Conservation (phyloP, 2,888 invertebrate species). For the Raillietiella orientalis region DNA sequence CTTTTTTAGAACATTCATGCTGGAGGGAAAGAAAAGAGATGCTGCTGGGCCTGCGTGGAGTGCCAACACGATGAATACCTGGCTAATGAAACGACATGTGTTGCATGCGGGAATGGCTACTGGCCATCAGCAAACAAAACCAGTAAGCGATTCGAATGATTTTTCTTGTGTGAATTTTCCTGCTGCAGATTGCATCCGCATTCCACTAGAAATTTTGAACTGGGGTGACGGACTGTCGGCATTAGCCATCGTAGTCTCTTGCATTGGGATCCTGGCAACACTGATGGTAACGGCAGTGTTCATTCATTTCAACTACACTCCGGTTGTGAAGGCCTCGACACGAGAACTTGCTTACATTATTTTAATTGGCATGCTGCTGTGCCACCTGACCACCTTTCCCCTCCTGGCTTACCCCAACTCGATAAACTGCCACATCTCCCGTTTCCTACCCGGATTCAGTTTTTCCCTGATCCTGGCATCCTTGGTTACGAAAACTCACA, state of each 20-base stretch:
- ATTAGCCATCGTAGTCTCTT: constrained; percentile 29
- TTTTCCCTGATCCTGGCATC: constrained; percentile 94
- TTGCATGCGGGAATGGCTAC: constrained; percentile 23
- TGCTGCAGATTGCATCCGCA: constrained; percentile 21
- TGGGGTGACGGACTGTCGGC: constrained; percentile 27
- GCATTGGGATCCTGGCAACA: constrained; percentile 48
- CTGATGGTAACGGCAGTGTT: constrained; percentile 43
- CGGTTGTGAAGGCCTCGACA: constrained; percentile 86
- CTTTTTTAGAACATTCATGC: constrained; percentile 18
- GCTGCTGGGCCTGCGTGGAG: constrained; percentile 40
- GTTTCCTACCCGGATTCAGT: constrained; percentile 71
- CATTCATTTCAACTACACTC: constrained; percentile 58
- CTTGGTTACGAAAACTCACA: constrained; percentile 80
- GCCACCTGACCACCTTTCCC: constrained; percentile 70
- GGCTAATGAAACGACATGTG: constrained; percentile 22
- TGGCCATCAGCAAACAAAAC: constrained; percentile 27
- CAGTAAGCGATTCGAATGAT: constrained; percentile 16
- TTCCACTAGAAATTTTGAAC: constrained; percentile 24
- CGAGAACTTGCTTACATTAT: constrained; percentile 34
- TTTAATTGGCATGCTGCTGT: constrained; percentile 31
- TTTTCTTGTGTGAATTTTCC: neutral
- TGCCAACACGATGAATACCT: constrained; percentile 28
- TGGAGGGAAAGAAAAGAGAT: constrained; percentile 21
- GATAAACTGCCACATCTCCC: constrained; percentile 56
- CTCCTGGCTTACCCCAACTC: constrained; percentile 40